Conservation (phyloP, 2,888 invertebrate species). For the Pseudolycoriella hygida region DNA sequence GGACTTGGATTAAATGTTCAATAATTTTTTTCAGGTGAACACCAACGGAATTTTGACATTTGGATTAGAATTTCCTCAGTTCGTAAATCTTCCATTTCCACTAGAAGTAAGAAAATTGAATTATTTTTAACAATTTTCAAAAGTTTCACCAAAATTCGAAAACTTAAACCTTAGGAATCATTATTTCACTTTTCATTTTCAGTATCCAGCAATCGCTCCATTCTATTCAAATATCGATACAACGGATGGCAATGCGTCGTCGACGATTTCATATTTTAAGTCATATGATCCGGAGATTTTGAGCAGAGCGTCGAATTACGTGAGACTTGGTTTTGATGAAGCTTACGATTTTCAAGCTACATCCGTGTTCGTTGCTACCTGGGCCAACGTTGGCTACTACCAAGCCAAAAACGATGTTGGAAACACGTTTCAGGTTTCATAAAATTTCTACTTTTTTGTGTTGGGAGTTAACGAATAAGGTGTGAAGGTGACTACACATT, state of each 20-base stretch:
- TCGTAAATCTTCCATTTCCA: constrained; percentile 77
- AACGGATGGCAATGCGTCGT: constrained; percentile 33
- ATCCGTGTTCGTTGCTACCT: constrained; percentile 73
- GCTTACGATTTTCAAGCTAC: constrained; percentile 55
- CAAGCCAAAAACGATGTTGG: constrained; percentile 44
- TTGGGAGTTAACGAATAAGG: not conserved
- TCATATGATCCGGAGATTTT: constrained; percentile 41
- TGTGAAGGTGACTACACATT: not conserved
- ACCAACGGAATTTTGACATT: constrained; percentile 82
- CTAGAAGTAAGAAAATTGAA: constrained; percentile 32
- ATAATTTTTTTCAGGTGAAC: constrained; percentile 48
- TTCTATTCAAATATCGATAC: constrained; percentile 87
- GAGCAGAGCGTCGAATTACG: constrained; percentile 46
- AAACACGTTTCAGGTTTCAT: constrained; percentile 83
- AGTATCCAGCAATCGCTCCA: constrained; percentile 72
- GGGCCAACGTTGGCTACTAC: constrained; percentile 69
- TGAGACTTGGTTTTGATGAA: constrained; percentile 56
- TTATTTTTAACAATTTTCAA: too few species aligned
- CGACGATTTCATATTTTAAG: constrained; percentile 56
- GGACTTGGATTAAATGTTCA: too few species aligned
- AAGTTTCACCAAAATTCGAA: too few species aligned
- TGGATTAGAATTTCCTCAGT: constrained; percentile 69
- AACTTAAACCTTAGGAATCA: too few species aligned
- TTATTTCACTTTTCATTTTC: too few species aligned
- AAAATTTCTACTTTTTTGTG: constrained; percentile 17